These are phyloP conservation scores for Siderastrea radians DNA, from an alignment of 92 coral and sea anemone genomes.

Conservation along the genomic window DNA sequence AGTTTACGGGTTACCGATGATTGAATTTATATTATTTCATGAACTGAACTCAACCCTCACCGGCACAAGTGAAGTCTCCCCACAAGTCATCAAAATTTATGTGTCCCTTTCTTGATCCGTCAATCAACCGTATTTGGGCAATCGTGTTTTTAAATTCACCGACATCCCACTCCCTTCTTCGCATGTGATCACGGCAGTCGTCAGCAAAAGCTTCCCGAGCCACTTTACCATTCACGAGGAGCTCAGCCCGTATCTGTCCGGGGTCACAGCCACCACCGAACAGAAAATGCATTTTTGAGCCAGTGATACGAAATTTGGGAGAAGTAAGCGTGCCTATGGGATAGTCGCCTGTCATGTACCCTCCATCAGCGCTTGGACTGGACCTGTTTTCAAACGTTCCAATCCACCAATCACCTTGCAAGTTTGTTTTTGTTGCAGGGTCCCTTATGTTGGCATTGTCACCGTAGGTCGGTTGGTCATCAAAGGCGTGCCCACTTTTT, in stretches of 20 bases:
- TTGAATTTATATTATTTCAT: neutral
- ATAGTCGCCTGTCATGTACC: slow-evolving; percentile 46
- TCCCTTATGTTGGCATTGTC: slow-evolving; percentile 61
- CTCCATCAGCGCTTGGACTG: slow-evolving; percentile 41
- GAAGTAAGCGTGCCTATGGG: slow-evolving; percentile 73
- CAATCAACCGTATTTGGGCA: slow-evolving; percentile 72
- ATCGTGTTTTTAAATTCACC: slow-evolving; percentile 27
- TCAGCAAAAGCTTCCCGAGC: slow-evolving; percentile 48
- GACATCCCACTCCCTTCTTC: slow-evolving; percentile 64
- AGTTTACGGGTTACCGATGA: too few relatives aligned
- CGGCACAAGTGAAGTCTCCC: slow-evolving; percentile 71
- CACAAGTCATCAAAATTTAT: slow-evolving; percentile 76
- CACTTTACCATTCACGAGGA: slow-evolving; percentile 60
- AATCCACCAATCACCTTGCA: slow-evolving; percentile 78
- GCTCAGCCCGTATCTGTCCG: slow-evolving; percentile 71
- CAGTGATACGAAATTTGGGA: slow-evolving; percentile 64
- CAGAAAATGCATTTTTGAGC: slow-evolving; percentile 69
- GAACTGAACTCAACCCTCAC: slow-evolving; percentile 10
- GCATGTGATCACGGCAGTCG: slow-evolving; percentile 68
- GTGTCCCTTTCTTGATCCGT: slow-evolving; percentile 71
- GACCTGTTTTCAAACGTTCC: slow-evolving; percentile 80
- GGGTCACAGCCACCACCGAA: slow-evolving; percentile 78
- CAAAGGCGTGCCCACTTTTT: slow-evolving; percentile 72
- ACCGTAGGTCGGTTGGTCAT: slow-evolving; percentile 54
- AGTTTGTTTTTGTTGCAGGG: slow-evolving; percentile 34